Evolutionary conservation across 2,888 invertebrate genomes (phyloP), one percentile per base, ranked within the genome.

Genomic region (Bedellia somnulentella): DNA sequence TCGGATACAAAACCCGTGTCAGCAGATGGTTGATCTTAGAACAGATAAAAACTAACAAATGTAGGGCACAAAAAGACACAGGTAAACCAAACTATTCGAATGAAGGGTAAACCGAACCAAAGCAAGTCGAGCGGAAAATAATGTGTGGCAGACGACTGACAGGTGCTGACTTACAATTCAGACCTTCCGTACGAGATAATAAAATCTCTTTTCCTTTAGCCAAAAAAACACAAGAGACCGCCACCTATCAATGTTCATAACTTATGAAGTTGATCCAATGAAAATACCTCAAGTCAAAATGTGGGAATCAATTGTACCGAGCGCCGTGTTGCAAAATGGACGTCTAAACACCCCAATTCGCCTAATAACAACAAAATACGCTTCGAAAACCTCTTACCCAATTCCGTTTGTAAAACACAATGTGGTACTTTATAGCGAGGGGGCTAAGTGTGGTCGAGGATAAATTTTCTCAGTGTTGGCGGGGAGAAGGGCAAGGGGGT

Each of bases 61-160:
- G 66, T 52, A 62, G 57, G 54, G 54, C 57, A 57, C 57, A 52
- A 52, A 57, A 60, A 32, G 35, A 29, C 33, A 33, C 35, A 40
- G 38, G 38, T 40, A 34, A 35, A 40, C 41, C 35, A 40, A 34
- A 49, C 55, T 48, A 58, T 54, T 41, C 52, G 49, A 50, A 57
- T 52, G 53, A 57, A 64, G 55, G 52, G 51, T 46, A 49, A 46
- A 52, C 51, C n/a, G n/a, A n/a, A n/a, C 51, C 48, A 46, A 50
- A 42, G 42, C 17, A 15, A 26, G 26, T 13, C 26, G 26, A 26
- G 26, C 26, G 15, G 14, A n/a, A n/a, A 26, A 15, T 15, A 26
- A 26, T 26, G 14, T 26, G 26, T 13, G 26, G 26, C 10, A 15
- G 14, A 15, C 15, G 13, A 10, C 9, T 21, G n/a, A 15, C 15